phyloP scores from a whole-genome alignment of 2,113 vertebrate species.

The Grallaria varia region DNA sequence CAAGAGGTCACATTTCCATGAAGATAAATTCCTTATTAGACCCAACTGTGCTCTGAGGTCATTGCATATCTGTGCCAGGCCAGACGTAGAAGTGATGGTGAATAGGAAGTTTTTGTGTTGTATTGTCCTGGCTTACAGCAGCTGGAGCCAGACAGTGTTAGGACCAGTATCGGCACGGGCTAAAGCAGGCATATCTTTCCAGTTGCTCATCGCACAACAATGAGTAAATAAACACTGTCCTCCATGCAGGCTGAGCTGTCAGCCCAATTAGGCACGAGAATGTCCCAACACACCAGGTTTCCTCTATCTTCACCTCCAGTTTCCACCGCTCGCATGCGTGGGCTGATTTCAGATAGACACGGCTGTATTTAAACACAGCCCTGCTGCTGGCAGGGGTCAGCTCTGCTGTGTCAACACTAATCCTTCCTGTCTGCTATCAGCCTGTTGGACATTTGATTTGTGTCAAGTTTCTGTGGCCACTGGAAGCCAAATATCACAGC shows the following conservation, averaged over 20 bases:
- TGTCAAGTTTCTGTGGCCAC: conserved; percentile 75
- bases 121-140: conserved; percentile 77
- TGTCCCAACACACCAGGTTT: conserved; percentile 54
- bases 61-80: conserved; percentile 72
- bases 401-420: conserved; percentile 82
- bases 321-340: conserved; percentile 54
- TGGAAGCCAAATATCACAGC: conserved; percentile 69
- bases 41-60: conserved; percentile 72
- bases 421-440: conserved; percentile 86
- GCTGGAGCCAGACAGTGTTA: conserved; percentile 83
- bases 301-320: conserved; percentile 75
- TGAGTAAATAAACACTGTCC: conserved; percentile 85
- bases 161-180: conserved; percentile 76
- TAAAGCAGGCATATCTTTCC: conserved; percentile 82
- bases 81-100: conserved; percentile 73
- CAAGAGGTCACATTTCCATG: conserved; percentile 72
- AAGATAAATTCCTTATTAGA: conserved; percentile 77
- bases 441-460: conserved; percentile 74
- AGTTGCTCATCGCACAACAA: conserved; percentile 83
- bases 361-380: conserved; percentile 67
- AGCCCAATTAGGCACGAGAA: conserved; percentile 81
- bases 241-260: conserved; percentile 82
- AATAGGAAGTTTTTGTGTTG: conserved; percentile 90
- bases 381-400: conserved; percentile 71
- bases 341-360: conserved; percentile 73